phyloP scores from a whole-genome alignment of 2,797 vertebrate species.

The Squalus acanthias region DNA sequence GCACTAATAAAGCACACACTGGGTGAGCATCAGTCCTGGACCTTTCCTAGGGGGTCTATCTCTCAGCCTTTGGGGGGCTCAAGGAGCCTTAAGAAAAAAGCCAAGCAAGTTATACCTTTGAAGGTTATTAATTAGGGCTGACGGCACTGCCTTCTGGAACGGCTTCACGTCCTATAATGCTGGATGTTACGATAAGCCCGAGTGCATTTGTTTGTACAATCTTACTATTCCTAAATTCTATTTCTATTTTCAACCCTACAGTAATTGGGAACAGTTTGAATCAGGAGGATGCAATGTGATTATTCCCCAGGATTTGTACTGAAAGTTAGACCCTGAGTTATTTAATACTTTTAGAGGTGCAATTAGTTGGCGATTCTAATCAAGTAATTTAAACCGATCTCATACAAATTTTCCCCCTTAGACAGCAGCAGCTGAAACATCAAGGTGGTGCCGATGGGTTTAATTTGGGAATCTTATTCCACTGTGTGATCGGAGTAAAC shows the following conservation, averaged over 20 bases:
- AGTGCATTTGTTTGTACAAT: background rate
- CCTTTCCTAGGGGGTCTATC: too few relatives aligned
- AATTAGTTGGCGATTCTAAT: background rate
- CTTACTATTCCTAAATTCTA: background rate
- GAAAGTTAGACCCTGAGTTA: background rate
- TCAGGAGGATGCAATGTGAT: background rate
- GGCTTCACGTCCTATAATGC: background rate
- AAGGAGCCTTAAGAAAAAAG: too few relatives aligned
- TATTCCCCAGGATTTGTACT: background rate
- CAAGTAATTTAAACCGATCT: background rate
- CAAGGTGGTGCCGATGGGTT: background rate
- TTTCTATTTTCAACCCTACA: background rate
- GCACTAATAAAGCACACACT: too few relatives aligned
- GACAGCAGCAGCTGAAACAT: background rate
- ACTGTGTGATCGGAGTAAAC: background rate
- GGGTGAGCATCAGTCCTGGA: too few relatives aligned
- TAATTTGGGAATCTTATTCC: background rate
- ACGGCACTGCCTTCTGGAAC: background rate
- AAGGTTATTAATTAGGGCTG: too few relatives aligned
- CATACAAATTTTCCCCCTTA: background rate
- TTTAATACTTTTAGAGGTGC: background rate
- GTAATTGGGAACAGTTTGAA: background rate
- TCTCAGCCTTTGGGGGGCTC: too few relatives aligned
- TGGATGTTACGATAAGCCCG: background rate
- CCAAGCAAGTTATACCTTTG: too few relatives aligned